Base-by-base conservation (phyloP, 2,797 vertebrate genomes). In the Limosa lapponica region DNA sequence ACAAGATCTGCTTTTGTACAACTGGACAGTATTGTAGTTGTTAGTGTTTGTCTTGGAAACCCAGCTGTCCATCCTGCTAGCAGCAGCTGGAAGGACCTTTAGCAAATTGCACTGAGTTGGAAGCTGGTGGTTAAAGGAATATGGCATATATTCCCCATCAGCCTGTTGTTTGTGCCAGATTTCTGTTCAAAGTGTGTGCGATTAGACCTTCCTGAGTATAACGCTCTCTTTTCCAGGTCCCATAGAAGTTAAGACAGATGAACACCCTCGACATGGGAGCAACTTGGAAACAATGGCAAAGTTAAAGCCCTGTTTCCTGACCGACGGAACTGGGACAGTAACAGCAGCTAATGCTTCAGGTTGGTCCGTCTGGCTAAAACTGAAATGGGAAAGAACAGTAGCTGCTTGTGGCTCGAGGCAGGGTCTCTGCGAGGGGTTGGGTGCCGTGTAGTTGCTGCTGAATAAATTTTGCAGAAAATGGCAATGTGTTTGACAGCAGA, bases 311-410 rank as follows among this genome's bases (percentile, higher is more conserved):
- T 99, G 96, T 95, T 99, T 99, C 87, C 51, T 99, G 37, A 99
- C 98, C 11, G 98, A 99, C 32, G 98, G 98, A 58, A 99, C 98
- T 5, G 99, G 99, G n/a, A 99, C 99, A 0, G 99, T 99, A 84
- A 99, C 99, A 4, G 96, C 99, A 59, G 99, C 98, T 61, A 99
- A 99, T 69, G 98, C 99, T 62, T 99, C 99, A 98, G 99, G 99
- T 99, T 93, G 3, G 95, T 94, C 43, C 8, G 18, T 46, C 69
- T 84, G 79, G 12, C 36, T 65, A 52, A 54, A 82, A 58, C 25
- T 4, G 3, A 57, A 80, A 43, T 37, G 23, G 48, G 28, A 44
- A 51, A 82, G 36, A 57, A 4, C 8, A 52, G 32, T 5, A 48
- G 44, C 24, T 67, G 52, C 15, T 37, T 44, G 62, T 54, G 70